Evolutionary conservation across 1,140 invertebrate genomes (phyloP), one percentile per base, ranked within the genome.

Genomic region (Coboldia fuscipes): DNA sequence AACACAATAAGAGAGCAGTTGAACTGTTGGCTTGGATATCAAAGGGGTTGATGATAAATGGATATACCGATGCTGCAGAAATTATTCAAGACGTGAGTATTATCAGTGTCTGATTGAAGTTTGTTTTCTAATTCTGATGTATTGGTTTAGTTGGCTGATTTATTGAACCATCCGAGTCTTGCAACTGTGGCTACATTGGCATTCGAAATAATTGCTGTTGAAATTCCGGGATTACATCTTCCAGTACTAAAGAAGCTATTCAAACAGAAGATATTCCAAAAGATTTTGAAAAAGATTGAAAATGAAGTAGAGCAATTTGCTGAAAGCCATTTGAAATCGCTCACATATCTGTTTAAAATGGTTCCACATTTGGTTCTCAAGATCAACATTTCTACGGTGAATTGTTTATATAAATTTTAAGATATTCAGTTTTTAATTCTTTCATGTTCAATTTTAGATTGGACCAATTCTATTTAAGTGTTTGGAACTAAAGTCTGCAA

Each of bases 391-490:
- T 45, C 56, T 40, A 63, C 67, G 56, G 72, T 73, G 50, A 38
- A 19, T 29, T 36, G 14, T 15, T 14, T 30, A 12, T 33, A 19
- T 6, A 32, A 21, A 30, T 37, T 23, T 31, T 37, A 24, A 29
- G 42, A 43, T 26, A 33, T 39, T 37, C 35, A 26, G 16, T 33
- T 5, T 38, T 37, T 31, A 8, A 34, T 20, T 10, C 17, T 26
- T 34, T 29, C 19, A 45, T 33, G 44, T 42, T 42, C 37, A 40
- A 36, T 63, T 61, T 41, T 56, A 80, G 70, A 56, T 73, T 33
- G 57, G 69, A 16, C 67, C 70, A 29, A 45, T 78, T 40, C 53
- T 79, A n/a, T 60, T 77, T 24, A 65, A 74, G 39, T 67, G 65
- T 37, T 46, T 81, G 19, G 64, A 68, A 14, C 58, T 63, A 30